Conservation (phyloP, 1,140 invertebrate species). For the Bombus fervidus region DNA sequence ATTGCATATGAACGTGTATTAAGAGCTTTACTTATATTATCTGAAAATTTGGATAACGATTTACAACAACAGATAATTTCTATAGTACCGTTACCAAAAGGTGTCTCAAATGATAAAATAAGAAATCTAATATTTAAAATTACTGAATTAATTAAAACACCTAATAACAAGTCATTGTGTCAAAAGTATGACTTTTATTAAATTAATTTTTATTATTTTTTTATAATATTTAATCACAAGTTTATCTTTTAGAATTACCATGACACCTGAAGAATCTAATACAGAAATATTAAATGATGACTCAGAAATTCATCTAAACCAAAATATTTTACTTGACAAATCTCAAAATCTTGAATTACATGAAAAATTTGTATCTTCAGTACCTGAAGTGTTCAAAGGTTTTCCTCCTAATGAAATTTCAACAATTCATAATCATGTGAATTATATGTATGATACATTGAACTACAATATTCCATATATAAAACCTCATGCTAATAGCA, state of each 20-base stretch:
- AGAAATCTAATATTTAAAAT: slow-evolving; percentile 70
- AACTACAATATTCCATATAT: slow-evolving; percentile 30
- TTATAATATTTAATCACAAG: not conserved
- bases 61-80: slow-evolving; percentile 71
- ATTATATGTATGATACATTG: slow-evolving; percentile 47
- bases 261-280: not conserved
- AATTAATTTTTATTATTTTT: not conserved
- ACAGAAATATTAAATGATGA: not conserved
- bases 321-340: not conserved
- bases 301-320: slow-evolving; percentile 3
- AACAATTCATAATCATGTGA: slow-evolving; percentile 59
- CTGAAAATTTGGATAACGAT: slow-evolving; percentile 70
- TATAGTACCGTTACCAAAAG: slow-evolving; percentile 72
- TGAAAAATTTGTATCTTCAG: slow-evolving; percentile 25
- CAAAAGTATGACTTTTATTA: slow-evolving; percentile 22
- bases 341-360: slow-evolving; percentile 17
- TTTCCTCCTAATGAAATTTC: slow-evolving; percentile 67
- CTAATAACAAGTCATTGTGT: not conserved
- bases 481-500: slow-evolving; percentile 16
- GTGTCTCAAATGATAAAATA: slow-evolving; percentile 61
- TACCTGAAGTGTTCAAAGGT: slow-evolving; percentile 59
- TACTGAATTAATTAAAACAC: slow-evolving; percentile 63
- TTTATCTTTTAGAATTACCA: not conserved
- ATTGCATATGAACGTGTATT: slow-evolving; percentile 71
- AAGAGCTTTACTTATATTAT: slow-evolving; percentile 65